Evolutionary conservation across 1,140 invertebrate species (phyloP).

Genomic region (Halyomorpha halys): DNA sequence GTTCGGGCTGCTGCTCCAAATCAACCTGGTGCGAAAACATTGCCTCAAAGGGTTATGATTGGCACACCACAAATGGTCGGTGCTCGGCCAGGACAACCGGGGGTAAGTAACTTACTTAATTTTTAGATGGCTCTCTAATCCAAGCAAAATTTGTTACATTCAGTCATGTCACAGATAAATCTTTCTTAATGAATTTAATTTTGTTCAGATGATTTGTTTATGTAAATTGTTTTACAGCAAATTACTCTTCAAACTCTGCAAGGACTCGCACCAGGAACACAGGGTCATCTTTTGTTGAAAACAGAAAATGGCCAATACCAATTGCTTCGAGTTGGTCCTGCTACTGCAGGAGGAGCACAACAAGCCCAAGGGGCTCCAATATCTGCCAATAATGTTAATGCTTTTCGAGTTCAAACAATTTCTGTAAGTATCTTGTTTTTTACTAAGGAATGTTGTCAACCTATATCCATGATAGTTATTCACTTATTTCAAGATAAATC

Average conservation of each 20-base stretch:
- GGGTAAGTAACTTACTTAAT: conserved; percentile 46
- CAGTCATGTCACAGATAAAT: too few species aligned
- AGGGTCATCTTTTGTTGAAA: conserved; percentile 77
- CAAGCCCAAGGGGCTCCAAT: conserved; percentile 41
- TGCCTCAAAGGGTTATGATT: conserved; percentile 63
- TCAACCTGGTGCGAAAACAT: conserved; percentile 58
- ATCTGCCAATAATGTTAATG: conserved; percentile 44
- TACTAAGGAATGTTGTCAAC: too few species aligned
- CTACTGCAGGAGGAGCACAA: conserved; percentile 35
- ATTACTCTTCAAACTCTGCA: conserved; percentile 77
- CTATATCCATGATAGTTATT: too few species aligned
- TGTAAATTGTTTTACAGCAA: conserved; percentile 40
- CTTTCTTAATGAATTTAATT: too few species aligned
- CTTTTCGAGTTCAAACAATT: conserved; percentile 47
- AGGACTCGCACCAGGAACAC: conserved; percentile 68
- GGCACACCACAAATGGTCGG: conserved; percentile 68
- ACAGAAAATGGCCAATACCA: conserved; percentile 92
- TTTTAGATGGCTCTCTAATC: too few species aligned
- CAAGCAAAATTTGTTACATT: too few species aligned
- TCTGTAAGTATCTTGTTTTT: conserved; percentile 38
- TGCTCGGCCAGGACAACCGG: conserved; percentile 62
- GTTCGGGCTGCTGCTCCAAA: conserved; percentile 58
- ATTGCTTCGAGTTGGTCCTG: conserved; percentile 72
- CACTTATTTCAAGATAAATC: too few species aligned
- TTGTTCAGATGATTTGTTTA: too few species aligned